phyloP scores from a whole-genome alignment of 2,888 invertebrate genomes.

The Bembecia ichneumoniformis region DNA sequence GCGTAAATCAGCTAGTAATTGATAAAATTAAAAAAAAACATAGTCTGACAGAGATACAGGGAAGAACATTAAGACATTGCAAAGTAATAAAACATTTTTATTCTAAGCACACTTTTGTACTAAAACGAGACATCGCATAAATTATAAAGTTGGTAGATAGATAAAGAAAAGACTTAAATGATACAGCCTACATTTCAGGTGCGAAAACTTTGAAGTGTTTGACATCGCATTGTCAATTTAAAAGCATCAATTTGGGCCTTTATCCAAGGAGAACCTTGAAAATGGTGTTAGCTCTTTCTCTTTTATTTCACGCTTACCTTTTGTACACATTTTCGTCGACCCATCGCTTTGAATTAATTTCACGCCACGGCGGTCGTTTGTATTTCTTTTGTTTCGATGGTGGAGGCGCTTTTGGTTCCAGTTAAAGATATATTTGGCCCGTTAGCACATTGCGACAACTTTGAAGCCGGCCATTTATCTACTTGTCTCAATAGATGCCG shows the following conservation, averaged over 20 bases:
- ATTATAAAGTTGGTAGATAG: too few relatives aligned
- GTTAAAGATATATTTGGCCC: constrained; percentile 57
- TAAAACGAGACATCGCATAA: too few relatives aligned
- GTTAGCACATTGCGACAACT: constrained; percentile 60
- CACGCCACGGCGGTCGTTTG: constrained; percentile 53
- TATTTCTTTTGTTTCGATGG: constrained; percentile 59
- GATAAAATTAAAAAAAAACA: too few relatives aligned
- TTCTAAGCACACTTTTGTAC: too few relatives aligned
- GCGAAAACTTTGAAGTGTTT: constrained; percentile 6
- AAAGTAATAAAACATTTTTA: too few relatives aligned
- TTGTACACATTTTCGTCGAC: constrained; percentile 55
- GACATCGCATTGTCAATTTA: constrained; percentile 33
- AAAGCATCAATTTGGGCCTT: constrained; percentile 42
- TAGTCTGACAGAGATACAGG: too few relatives aligned
- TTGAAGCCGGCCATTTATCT: constrained; percentile 58
- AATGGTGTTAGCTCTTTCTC: constrained; percentile 47
- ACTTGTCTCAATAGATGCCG: constrained; percentile 55
- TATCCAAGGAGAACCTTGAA: constrained; percentile 47
- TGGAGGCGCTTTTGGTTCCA: constrained; percentile 41
- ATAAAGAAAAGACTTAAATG: too few relatives aligned
- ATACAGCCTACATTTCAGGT: too few relatives aligned
- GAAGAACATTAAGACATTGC: too few relatives aligned
- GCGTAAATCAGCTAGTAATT: too few relatives aligned
- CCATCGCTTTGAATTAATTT: constrained; percentile 64
- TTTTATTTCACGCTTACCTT: constrained; percentile 57